phyloP scores from a whole-genome alignment of 2,113 vertebrate species.

The Raja brachyura region DNA sequence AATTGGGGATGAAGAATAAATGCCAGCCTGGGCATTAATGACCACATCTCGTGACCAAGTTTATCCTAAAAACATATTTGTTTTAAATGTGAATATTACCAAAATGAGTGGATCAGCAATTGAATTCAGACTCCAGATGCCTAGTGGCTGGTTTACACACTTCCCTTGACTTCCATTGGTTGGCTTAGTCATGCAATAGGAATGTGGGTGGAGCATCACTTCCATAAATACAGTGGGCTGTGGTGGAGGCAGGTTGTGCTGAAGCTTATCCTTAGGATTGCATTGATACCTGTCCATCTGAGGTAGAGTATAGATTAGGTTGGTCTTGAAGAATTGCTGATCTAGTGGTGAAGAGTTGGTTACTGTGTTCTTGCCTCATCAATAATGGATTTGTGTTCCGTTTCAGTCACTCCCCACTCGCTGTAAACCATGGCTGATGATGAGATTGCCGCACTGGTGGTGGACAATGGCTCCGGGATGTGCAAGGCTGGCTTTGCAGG shows the following conservation, averaged over 20 bases:
- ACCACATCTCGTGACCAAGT: too few relatives aligned
- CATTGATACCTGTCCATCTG: too few relatives aligned
- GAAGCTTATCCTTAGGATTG: too few relatives aligned
- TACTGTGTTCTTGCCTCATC: too few relatives aligned
- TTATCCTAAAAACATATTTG: too few relatives aligned
- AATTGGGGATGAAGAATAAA: too few relatives aligned
- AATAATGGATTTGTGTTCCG: too few relatives aligned
- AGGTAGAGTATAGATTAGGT: too few relatives aligned
- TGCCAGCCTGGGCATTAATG: too few relatives aligned
- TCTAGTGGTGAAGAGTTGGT: too few relatives aligned
- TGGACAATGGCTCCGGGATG: slow-evolving; percentile 53
- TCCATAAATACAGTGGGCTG: background rate
- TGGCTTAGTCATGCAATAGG: background rate
- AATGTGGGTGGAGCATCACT: background rate
- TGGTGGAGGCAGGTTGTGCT: too few relatives aligned
- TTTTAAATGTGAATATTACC: background rate
- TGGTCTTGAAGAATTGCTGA: too few relatives aligned
- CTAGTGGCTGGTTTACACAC: background rate
- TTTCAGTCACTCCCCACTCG: background rate
- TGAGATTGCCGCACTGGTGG: slow-evolving; percentile 55
- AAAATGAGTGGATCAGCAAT: background rate
- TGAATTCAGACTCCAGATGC: background rate
- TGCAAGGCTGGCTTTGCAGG: slow-evolving; percentile 52
- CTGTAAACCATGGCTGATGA: slow-evolving; percentile 50
- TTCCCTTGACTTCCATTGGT: background rate